A percentile compares a stretch with the other conserved stretches of the same genome.
phyloP scores from a whole-genome alignment of 2,797 vertebrate species.

The Phaenicophaeus curvirostris region DNA sequence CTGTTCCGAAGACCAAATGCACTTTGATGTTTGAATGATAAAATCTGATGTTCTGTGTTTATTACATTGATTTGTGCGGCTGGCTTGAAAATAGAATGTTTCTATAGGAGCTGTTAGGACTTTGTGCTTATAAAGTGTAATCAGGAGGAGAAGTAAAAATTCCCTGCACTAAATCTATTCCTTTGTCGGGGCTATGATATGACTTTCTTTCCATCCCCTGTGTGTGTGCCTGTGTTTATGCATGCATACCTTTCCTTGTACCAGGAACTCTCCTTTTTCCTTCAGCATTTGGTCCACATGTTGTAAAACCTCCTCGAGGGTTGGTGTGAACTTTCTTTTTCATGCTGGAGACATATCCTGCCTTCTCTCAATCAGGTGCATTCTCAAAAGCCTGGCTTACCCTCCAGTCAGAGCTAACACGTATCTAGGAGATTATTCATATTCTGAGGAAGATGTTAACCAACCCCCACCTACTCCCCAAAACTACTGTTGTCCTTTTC shows the following conservation, averaged over 20 bases:
- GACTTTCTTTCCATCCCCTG: not conserved
- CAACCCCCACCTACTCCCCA: accelerated
- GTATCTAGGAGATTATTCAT: not conserved
- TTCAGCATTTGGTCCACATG: accelerated
- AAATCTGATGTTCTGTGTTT: not conserved
- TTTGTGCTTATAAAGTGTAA: not conserved
- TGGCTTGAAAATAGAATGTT: not conserved
- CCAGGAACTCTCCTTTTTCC: not conserved
- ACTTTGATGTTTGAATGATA: not conserved
- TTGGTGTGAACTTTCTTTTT: not conserved
- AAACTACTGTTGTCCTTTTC: not conserved
- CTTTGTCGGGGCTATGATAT: accelerated
- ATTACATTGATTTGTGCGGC: not conserved
- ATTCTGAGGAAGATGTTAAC: not conserved
- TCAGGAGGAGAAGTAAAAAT: not conserved
- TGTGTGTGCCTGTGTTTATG: no score
- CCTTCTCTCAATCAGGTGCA: not conserved
- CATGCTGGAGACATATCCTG: not conserved
- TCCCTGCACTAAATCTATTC: not conserved
- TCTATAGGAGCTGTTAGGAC: not conserved
- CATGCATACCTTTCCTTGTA: not conserved
- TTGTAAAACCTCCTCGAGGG: not conserved
- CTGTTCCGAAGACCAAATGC: not conserved
- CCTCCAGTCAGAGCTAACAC: not conserved
- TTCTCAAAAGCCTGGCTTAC: not conserved